phyloP scores from a whole-genome alignment of 2,797 vertebrate species.

The Enteromius fasciolatus region DNA sequence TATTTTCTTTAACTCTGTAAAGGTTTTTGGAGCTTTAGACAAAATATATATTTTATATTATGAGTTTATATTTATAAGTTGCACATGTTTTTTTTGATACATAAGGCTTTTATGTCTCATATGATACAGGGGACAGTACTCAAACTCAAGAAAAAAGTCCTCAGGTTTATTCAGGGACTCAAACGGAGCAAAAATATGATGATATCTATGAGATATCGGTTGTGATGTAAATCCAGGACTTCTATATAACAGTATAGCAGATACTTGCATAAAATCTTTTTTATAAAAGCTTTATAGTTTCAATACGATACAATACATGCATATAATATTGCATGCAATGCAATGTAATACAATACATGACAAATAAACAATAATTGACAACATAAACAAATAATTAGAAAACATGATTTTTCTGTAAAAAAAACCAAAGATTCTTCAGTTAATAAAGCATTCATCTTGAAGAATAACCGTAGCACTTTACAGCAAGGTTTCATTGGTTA shows the following conservation, averaged over 20 bases:
- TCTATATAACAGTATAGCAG: neutral
- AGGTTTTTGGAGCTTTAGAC: neutral
- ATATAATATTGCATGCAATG: too few relatives aligned
- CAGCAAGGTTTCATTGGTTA: neutral
- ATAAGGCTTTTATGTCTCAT: neutral
- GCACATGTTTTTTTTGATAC: neutral
- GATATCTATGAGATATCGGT: neutral
- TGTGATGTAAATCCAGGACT: neutral
- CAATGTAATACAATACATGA: neutral
- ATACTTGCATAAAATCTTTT: neutral
- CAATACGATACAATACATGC: neutral
- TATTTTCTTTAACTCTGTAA: neutral
- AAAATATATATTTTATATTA: too few relatives aligned
- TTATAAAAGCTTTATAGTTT: neutral
- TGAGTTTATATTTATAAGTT: neutral
- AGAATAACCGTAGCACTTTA: neutral
- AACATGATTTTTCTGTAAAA: too few relatives aligned
- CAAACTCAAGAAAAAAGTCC: neutral
- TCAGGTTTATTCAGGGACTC: neutral
- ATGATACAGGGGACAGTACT: neutral
- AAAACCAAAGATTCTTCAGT: neutral
- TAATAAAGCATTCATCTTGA: neutral
- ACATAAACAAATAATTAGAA: neutral
- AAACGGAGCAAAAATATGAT: neutral
- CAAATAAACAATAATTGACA: too few relatives aligned